These are phyloP conservation scores for Cochlearius cochlearius DNA, from an alignment of 2,113 vertebrate species.

Conservation along the genomic window DNA sequence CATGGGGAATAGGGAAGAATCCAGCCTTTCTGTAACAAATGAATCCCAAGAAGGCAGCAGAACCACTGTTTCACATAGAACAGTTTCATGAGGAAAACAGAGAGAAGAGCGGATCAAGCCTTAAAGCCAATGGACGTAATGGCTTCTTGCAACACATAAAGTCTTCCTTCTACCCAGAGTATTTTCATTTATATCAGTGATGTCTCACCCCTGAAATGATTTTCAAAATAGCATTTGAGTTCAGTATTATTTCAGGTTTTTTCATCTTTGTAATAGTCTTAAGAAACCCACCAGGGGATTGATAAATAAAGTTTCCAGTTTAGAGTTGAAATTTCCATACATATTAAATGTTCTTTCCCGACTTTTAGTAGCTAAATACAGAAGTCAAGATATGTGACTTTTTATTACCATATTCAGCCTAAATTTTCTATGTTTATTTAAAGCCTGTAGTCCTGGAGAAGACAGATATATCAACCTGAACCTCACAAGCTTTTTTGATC, in stretches of 20 bases:
- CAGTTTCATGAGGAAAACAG: neutral
- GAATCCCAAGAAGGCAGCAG: neutral
- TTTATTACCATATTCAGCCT: slow-evolving; percentile 32
- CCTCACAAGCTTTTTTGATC: neutral
- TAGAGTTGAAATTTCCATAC: slow-evolving; percentile 54
- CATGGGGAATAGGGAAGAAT: neutral
- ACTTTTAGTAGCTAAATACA: slow-evolving; percentile 43
- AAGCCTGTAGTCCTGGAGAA: neutral
- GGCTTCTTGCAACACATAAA: neutral
- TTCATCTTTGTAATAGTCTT: slow-evolving; percentile 1
- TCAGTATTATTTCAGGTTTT: neutral
- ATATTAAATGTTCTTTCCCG: slow-evolving; percentile 18
- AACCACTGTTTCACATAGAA: neutral
- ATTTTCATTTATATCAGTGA: neutral
- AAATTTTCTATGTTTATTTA: slow-evolving; percentile 58
- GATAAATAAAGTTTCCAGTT: slow-evolving; percentile 32
- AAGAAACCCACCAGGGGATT: neutral
- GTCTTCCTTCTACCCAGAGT: neutral
- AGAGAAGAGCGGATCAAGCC: neutral
- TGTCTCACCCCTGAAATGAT: neutral
- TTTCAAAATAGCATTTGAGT: neutral
- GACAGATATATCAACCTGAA: slow-evolving; percentile 31
- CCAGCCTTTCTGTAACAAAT: neutral
- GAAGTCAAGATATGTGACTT: slow-evolving; percentile 25
- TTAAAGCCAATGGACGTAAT: neutral